A percentile compares a stretch with the other conserved stretches of the same genome.
Evolutionary conservation across 2,888 invertebrate genomes (phyloP).

Genomic region (Magallana nippona): DNA sequence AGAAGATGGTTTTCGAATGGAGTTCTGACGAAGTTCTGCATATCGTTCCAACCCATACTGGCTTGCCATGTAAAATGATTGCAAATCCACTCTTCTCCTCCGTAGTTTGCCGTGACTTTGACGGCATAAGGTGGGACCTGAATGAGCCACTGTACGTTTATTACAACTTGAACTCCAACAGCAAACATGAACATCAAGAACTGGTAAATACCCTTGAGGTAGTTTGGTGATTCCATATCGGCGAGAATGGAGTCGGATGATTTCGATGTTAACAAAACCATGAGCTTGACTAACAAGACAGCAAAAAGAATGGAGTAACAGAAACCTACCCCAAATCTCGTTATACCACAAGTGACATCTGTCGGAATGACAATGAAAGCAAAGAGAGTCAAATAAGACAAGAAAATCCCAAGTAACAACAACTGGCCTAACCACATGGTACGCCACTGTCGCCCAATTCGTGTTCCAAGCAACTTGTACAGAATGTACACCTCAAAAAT

Average conservation of each 20-base stretch:
- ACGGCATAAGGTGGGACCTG: conserved; percentile 77
- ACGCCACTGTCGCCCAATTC: conserved; percentile 80
- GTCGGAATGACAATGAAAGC: conserved; percentile 80
- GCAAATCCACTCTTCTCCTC: conserved; percentile 75
- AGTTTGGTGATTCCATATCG: conserved; percentile 83
- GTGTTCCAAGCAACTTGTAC: conserved; percentile 87
- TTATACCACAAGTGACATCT: conserved; percentile 79
- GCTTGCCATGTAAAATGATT: conserved; percentile 75
- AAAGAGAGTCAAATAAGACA: conserved; percentile 79
- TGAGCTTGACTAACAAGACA: conserved; percentile 94
- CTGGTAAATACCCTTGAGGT: conserved; percentile 95
- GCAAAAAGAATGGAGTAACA: conserved; percentile 90
- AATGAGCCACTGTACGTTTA: conserved; percentile 79
- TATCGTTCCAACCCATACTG: conserved; percentile 59
- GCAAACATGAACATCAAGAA: conserved; percentile 92
- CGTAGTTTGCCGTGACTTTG: conserved; percentile 65
- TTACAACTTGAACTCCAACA: conserved; percentile 86
- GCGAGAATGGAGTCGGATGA: conserved; percentile 82
- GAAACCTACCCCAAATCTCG: conserved; percentile 80
- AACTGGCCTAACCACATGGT: conserved; percentile 80
- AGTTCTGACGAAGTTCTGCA: conserved; percentile 69
- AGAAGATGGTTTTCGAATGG: conserved; percentile 83
- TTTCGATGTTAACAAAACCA: conserved; percentile 94
- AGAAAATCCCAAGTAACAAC: conserved; percentile 80
- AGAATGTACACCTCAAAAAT: conserved; percentile 93